phyloP scores from a whole-genome alignment of 2,113 vertebrate genomes.

The Procapra przewalskii region DNA sequence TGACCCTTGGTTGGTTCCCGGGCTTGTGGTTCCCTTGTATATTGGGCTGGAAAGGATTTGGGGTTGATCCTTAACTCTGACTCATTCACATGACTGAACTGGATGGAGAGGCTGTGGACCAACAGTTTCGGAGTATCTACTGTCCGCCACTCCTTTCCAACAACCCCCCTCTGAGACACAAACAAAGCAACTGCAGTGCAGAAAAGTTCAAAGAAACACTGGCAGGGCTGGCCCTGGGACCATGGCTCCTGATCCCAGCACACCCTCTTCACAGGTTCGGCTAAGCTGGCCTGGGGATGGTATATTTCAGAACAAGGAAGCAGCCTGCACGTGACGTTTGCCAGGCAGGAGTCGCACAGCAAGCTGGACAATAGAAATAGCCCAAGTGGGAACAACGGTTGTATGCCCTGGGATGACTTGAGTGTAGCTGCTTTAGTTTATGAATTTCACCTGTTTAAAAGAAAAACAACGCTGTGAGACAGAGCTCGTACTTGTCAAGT shows the following conservation, averaged over 20 bases:
- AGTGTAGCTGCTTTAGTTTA: neutral
- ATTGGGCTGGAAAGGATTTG: neutral
- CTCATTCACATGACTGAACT: neutral
- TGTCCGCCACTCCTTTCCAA: neutral
- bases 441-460: neutral
- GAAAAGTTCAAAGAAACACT: neutral
- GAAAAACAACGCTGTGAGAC: neutral
- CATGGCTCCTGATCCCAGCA: neutral
- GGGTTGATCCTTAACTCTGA: neutral
- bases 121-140: neutral
- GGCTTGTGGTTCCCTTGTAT: neutral
- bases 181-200: neutral
- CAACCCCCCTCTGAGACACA: neutral
- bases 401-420: neutral
- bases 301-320: neutral
- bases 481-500: neutral
- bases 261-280: neutral
- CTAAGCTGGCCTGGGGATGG: neutral
- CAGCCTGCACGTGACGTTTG: neutral
- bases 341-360: neutral
- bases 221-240: neutral
- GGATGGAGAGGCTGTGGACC: neutral
- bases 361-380: neutral
- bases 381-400: neutral
- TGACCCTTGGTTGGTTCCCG: neutral